These are phyloP conservation scores for Buphagus erythrorhynchus DNA, from an alignment of 2,797 vertebrate species.

Conservation along the genomic window DNA sequence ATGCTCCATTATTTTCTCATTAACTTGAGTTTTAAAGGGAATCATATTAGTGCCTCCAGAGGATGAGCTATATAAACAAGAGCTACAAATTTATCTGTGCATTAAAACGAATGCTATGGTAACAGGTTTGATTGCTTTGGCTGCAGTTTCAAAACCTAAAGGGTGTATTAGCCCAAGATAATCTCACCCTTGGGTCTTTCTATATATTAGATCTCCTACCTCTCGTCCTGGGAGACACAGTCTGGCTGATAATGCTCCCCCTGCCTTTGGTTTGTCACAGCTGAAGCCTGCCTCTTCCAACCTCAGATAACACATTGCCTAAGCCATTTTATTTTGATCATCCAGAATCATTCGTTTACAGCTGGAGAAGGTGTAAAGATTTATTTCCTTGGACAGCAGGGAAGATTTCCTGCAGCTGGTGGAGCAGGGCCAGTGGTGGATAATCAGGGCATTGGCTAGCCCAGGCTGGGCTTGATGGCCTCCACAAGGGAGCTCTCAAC, in stretches of 20 bases:
- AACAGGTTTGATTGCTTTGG: conserved; percentile 63
- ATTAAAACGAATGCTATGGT: conserved; percentile 68
- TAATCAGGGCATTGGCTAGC: background rate
- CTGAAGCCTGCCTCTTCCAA: background rate
- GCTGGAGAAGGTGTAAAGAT: background rate
- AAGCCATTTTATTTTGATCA: background rate
- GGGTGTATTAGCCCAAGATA: conserved; percentile 51
- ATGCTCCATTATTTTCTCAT: conserved; percentile 74
- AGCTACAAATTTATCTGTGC: conserved; percentile 55
- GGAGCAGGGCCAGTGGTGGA: background rate
- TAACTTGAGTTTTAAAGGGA: conserved; percentile 69
- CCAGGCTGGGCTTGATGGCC: background rate
- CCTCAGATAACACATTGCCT: background rate
- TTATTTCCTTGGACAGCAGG: background rate
- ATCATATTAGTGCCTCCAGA: conserved; percentile 65
- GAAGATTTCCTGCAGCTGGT: background rate
- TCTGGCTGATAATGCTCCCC: conserved; percentile 3
- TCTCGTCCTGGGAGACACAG: conserved; percentile 41
- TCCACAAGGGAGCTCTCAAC: background rate
- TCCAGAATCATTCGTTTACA: background rate
- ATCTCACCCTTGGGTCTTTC: conserved; percentile 53
- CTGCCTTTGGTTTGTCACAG: background rate
- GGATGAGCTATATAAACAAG: conserved; percentile 63
- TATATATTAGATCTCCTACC: conserved; percentile 43
- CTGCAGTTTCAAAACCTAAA: conserved; percentile 63